A percentile compares a stretch with the other conserved stretches of the same genome.
Evolutionary conservation across 92 coral and sea anemone species (phyloP).

Genomic region (Siderastrea siderea): DNA sequence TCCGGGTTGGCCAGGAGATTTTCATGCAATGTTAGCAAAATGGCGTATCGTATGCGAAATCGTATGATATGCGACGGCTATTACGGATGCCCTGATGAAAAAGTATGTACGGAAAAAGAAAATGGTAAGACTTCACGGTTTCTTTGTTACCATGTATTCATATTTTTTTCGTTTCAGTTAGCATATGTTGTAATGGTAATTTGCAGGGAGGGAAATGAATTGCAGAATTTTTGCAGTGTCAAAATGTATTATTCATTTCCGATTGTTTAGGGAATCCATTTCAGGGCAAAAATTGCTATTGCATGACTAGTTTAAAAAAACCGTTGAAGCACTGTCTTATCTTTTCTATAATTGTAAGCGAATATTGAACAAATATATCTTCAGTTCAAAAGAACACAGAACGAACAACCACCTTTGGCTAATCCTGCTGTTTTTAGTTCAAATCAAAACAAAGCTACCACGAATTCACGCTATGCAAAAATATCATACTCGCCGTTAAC

Average conservation of each 20-base stretch:
- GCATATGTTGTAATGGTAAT: not conserved
- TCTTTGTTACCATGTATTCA: not conserved
- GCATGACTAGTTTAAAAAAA: not conserved
- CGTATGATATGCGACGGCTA: conserved; percentile 87
- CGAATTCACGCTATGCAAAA: not conserved
- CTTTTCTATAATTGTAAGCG: not conserved
- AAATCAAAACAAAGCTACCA: conserved; percentile 35
- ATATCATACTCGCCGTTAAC: not conserved
- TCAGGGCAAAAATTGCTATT: not conserved
- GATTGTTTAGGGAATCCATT: conserved; percentile 15
- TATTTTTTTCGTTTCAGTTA: not conserved
- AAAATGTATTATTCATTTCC: conserved; percentile 36
- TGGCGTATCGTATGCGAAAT: conserved; percentile 66
- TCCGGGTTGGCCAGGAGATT: conserved; percentile 69
- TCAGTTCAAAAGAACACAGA: conserved; percentile 12
- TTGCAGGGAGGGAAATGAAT: not conserved
- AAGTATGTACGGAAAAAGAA: conserved; percentile 36
- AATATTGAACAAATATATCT: not conserved
- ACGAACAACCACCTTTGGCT: not conserved
- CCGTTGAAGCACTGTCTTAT: not conserved
- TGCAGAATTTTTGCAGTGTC: not conserved
- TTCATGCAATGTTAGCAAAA: conserved; percentile 84
- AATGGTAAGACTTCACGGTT: conserved; percentile 43
- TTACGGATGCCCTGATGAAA: conserved; percentile 90
- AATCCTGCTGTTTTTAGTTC: conserved; percentile 31